phyloP scores from a whole-genome alignment of 2,113 vertebrate genomes.

The Ibidorhyncha struthersii region DNA sequence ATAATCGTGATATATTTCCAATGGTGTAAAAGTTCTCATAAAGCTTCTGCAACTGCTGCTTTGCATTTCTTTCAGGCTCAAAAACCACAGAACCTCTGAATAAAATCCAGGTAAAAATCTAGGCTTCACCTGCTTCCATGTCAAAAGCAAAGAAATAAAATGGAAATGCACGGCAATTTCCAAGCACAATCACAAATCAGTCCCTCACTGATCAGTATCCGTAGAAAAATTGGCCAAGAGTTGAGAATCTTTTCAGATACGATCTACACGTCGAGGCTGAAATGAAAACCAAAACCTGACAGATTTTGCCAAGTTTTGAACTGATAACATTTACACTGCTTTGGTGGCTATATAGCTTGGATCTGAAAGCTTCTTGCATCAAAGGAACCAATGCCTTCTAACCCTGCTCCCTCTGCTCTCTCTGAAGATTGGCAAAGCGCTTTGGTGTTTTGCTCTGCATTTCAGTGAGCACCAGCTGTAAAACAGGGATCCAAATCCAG shows the following conservation, averaged over 20 bases:
- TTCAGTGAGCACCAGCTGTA: not conserved
- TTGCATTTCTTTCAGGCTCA: not conserved
- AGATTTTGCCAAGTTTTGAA: not conserved
- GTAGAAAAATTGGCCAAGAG: not conserved
- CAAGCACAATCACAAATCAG: not conserved
- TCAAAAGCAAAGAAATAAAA: not conserved
- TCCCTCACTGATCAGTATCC: not conserved
- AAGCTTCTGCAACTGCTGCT: not conserved
- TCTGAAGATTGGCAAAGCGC: not conserved
- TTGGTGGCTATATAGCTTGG: not conserved
- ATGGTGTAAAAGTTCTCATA: not conserved
- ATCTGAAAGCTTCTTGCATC: not conserved
- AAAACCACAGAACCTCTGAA: not conserved
- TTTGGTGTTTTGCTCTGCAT: not conserved
- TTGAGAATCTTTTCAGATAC: not conserved
- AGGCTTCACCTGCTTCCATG: not conserved
- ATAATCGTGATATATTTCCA: not conserved
- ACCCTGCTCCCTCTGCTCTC: not conserved
- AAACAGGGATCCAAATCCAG: not conserved
- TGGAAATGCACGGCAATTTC: not conserved
- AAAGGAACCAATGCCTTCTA: not conserved
- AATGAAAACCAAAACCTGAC: not conserved
- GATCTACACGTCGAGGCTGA: fast-evolving
- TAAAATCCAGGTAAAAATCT: not conserved
- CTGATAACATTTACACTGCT: not conserved